A percentile compares a stretch with the other conserved stretches of the same genome.
Conservation (phyloP, 1,140 invertebrate genomes). For the Hyphantria cunea region DNA sequence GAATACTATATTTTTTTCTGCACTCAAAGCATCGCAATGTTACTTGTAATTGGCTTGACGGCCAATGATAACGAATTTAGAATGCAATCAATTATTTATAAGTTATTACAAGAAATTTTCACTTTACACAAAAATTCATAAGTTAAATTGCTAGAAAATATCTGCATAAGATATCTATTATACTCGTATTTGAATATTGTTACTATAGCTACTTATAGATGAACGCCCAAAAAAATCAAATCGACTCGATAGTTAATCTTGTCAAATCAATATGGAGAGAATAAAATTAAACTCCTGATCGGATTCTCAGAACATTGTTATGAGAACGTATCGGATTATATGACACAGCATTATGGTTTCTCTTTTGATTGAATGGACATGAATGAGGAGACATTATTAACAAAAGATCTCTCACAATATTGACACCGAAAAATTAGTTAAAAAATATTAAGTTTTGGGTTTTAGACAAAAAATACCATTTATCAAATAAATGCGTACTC, state of each 20-base stretch:
- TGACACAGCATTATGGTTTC: conserved; percentile 52
- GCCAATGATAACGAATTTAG: conserved; percentile 60
- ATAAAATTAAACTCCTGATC: conserved; percentile 48
- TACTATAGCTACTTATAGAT: too few relatives aligned
- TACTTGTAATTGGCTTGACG: conserved; percentile 78
- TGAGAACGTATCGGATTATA: conserved; percentile 46
- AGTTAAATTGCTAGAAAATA: conserved; percentile 49
- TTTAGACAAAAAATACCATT: conserved; percentile 70
- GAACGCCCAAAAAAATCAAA: conserved; percentile 42
- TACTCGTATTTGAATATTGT: too few relatives aligned
- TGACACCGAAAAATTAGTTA: conserved; percentile 69
- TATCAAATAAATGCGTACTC: conserved; percentile 79
- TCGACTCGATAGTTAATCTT: conserved; percentile 41
- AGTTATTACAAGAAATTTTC: conserved; percentile 45
- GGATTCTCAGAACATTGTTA: conserved; percentile 47
- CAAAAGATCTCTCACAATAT: conserved; percentile 53
- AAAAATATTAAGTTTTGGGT: conserved; percentile 50
- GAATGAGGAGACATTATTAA: conserved; percentile 47
- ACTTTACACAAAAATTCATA: conserved; percentile 37
- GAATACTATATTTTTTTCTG: conserved; percentile 80
- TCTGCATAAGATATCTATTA: conserved; percentile 14
- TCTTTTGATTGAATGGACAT: conserved; percentile 53
- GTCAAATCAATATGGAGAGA: conserved; percentile 48
- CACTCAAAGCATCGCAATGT: conserved; percentile 69
- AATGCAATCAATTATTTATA: conserved; percentile 55